Percentiles rank a stretch among this genome's conserved stretches.
Conservation (phyloP, 23 tunicate genomes). For the Corella eumyota region DNA sequence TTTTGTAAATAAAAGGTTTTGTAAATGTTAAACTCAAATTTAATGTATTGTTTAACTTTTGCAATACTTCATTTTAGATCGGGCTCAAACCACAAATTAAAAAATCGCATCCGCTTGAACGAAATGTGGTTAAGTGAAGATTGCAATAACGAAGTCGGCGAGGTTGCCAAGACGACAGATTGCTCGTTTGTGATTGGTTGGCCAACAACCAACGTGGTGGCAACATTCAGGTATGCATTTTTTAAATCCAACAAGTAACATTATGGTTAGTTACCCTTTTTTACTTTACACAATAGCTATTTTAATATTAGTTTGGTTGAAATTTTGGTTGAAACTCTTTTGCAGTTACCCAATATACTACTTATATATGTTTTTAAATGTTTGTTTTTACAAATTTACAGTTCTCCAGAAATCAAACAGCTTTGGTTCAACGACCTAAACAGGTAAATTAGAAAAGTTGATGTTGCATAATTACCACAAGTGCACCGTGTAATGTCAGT, state of each 20-base stretch:
- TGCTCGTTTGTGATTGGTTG: slow-evolving; percentile 32
- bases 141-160: slow-evolving; percentile 25
- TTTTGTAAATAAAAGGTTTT: too few species aligned
- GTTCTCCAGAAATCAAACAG: slow-evolving; percentile 22
- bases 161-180: slow-evolving; percentile 8
- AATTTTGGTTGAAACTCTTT: neutral
- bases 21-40: too few species aligned
- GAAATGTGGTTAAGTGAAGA: slow-evolving; percentile 28
- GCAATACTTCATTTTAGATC: slow-evolving; percentile 20
- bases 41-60: too few species aligned
- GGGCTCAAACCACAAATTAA: slow-evolving; percentile 17
- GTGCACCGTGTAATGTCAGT: too few species aligned
- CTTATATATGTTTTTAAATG: too few species aligned
- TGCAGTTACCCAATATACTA: neutral
- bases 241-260: neutral
- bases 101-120: slow-evolving; percentile 29
- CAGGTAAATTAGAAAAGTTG: too few species aligned
- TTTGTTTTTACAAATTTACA: neutral
- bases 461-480: too few species aligned
- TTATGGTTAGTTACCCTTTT: neutral
- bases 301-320: neutral
- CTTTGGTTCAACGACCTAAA: slow-evolving; percentile 19
- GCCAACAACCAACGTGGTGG: slow-evolving; percentile 35
- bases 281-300: too few species aligned
- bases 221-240: slow-evolving; percentile 30